These are phyloP conservation scores for Oxyteleia sp. DNA, from an alignment of 2,888 invertebrate genomes.

Conservation along the genomic window DNA sequence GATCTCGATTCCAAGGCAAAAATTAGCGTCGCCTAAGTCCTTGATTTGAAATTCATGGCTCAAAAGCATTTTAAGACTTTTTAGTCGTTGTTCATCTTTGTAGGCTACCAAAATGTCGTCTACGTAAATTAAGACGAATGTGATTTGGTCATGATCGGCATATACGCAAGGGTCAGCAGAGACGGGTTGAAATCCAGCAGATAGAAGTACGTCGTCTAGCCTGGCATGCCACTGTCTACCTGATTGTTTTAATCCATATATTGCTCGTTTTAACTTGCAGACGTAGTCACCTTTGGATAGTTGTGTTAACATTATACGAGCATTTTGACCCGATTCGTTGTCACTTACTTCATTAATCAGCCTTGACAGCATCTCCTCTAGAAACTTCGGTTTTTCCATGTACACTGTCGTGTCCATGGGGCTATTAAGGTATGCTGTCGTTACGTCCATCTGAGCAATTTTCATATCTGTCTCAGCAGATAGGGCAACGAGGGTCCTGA, in stretches of 20 bases:
- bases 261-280: background rate
- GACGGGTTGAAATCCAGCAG: background rate
- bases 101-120: conserved; percentile 45
- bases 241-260: conserved; percentile 5
- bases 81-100: background rate
- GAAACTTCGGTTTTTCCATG: background rate
- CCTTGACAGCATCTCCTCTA: background rate
- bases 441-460: conserved; percentile 73
- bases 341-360: background rate
- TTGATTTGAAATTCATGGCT: conserved; percentile 41
- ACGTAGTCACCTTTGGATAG: background rate
- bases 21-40: conserved; percentile 69
- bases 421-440: conserved; percentile 70
- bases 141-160: conserved; percentile 1
- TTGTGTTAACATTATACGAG: conserved; percentile 26
- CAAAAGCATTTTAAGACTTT: too few species aligned
- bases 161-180: conserved; percentile 33
- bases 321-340: background rate
- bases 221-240: conserved; percentile 4
- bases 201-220: background rate
- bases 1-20: conserved; percentile 77
- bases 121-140: conserved; percentile 41
- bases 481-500: conserved; percentile 57
- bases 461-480: conserved; percentile 56
- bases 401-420: background rate